Conservation (phyloP, 1,140 invertebrate species). For the Acyrthosiphon pisum region DNA sequence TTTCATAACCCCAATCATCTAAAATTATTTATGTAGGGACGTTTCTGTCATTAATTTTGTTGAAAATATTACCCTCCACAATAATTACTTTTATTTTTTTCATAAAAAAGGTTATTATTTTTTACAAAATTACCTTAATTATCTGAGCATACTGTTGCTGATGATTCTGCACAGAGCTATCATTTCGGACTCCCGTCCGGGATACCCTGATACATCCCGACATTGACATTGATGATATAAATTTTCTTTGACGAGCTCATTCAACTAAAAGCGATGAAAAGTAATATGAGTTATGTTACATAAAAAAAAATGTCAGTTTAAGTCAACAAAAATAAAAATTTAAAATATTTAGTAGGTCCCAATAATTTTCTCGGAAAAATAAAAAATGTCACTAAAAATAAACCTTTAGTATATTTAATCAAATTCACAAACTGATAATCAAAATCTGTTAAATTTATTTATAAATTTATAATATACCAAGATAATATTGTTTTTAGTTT, state of each 20-base stretch:
- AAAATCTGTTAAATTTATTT: not conserved
- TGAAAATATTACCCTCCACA: not conserved
- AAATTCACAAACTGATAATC: not conserved
- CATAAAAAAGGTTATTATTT: not conserved
- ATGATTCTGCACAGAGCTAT: constrained; percentile 23
- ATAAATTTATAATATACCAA: not conserved
- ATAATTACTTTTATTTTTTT: constrained; percentile 13
- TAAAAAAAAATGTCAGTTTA: not conserved
- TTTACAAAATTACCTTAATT: constrained; percentile 43
- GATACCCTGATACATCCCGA: constrained; percentile 52
- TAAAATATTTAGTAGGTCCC: not conserved
- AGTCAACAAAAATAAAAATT: not conserved
- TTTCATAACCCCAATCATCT: not conserved
- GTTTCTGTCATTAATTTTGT: not conserved
- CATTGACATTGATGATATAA: constrained; percentile 43
- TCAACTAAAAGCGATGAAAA: constrained; percentile 41
- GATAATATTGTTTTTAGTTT: not conserved
- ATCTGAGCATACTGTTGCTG: constrained; percentile 51
- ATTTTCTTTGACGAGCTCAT: constrained; percentile 31
- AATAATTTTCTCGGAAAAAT: not conserved
- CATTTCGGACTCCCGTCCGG: constrained; percentile 56
- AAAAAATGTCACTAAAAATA: not conserved
- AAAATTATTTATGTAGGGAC: not conserved
- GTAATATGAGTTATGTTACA: not conserved
- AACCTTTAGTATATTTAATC: not conserved